Conservation (phyloP, 2,113 vertebrate genomes). For the Callaeas wilsoni region DNA sequence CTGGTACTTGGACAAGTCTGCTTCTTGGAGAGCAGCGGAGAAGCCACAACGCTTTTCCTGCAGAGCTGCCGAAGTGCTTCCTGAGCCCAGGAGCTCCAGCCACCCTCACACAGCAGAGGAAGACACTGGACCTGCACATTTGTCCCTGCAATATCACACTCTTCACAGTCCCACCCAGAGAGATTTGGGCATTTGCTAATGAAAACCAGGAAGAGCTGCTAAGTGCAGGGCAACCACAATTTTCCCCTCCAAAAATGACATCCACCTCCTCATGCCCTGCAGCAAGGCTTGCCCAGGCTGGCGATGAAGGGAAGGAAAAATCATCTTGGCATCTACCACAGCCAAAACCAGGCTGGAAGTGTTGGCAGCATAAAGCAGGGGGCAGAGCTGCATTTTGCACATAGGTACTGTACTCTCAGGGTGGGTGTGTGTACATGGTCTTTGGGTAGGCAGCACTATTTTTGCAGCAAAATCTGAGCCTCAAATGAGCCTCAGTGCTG, state of each 20-base stretch:
- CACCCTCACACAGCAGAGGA: background rate
- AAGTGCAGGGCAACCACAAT: background rate
- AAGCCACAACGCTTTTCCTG: background rate
- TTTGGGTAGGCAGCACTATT: background rate
- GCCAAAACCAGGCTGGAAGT: background rate
- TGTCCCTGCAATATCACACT: rapidly evolving
- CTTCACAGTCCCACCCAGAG: background rate
- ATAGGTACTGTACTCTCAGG: background rate
- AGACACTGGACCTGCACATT: background rate
- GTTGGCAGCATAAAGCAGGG: background rate
- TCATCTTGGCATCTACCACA: background rate
- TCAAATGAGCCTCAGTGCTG: background rate
- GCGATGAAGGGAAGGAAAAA: background rate
- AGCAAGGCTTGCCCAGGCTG: background rate
- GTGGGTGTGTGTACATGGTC: background rate
- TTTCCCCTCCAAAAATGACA: background rate
- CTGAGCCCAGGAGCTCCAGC: background rate
- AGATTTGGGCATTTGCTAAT: background rate
- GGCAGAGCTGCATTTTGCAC: background rate
- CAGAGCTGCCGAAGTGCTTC: background rate
- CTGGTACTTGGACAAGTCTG: background rate
- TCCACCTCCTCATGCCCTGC: background rate
- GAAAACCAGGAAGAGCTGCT: background rate
- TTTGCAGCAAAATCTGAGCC: background rate
- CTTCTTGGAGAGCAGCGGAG: background rate